phyloP scores from a whole-genome alignment of 2,797 vertebrate genomes.

The Eulemur mongoz region DNA sequence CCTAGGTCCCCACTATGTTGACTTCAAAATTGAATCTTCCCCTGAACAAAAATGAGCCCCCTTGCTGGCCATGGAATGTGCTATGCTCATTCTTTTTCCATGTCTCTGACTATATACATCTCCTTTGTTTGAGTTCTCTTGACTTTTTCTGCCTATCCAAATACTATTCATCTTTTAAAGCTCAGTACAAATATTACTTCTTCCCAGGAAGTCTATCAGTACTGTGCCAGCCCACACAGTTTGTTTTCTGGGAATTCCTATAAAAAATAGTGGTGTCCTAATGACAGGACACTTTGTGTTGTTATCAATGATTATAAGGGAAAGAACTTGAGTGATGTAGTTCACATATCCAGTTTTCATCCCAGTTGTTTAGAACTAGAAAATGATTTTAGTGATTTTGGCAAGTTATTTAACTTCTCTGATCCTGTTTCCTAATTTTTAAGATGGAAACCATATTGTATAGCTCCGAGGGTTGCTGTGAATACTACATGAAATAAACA shows the following conservation, averaged over 20 bases:
- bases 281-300: neutral
- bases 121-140: neutral
- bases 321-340: neutral
- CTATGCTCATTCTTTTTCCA: rapidly evolving
- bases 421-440: neutral
- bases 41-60: neutral
- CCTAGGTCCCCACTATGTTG: neutral
- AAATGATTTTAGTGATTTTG: neutral
- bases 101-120: neutral
- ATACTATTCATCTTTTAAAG: neutral
- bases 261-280: neutral
- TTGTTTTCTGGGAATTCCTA: neutral
- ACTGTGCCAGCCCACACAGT: neutral
- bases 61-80: rapidly evolving
- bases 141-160: neutral
- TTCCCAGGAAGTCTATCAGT: neutral
- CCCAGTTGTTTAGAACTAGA: neutral
- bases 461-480: neutral
- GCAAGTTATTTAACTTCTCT: neutral
- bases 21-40: neutral
- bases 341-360: neutral
- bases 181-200: neutral
- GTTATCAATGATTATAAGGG: neutral
- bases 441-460: neutral
- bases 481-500: neutral